Evolutionary conservation across 2,797 vertebrate species (phyloP).

Genomic region (Neoniphon sammara): DNA sequence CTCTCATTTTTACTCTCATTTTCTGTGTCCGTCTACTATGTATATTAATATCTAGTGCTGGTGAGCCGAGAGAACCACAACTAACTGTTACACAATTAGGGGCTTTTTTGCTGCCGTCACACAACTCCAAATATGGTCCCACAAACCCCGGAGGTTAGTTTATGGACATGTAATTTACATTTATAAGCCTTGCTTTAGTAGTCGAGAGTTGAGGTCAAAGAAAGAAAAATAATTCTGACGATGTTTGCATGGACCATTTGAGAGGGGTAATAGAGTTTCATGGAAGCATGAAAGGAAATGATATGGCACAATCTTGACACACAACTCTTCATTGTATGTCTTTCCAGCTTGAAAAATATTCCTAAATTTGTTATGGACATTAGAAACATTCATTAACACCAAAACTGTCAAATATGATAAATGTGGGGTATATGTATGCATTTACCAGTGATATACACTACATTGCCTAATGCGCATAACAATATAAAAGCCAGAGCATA

Average conservation of each 20-base stretch:
- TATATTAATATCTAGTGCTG: slow-evolving; percentile 51
- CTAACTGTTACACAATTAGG: slow-evolving; percentile 65
- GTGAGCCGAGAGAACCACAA: slow-evolving; percentile 33
- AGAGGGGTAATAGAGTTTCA: slow-evolving; percentile 10
- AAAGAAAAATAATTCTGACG: slow-evolving; percentile 56
- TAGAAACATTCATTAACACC: slow-evolving; percentile 3
- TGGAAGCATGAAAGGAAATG: slow-evolving; percentile 26
- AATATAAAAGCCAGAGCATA: no score
- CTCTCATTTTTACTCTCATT: background rate
- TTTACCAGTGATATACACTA: slow-evolving; percentile 19
- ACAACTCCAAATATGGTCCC: slow-evolving; percentile 71
- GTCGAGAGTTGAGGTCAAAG: slow-evolving; percentile 56
- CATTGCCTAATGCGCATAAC: no score
- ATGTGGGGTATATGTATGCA: slow-evolving; percentile 1
- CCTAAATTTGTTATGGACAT: slow-evolving; percentile 2
- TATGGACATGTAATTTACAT: slow-evolving; percentile 81
- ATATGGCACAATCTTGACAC: slow-evolving; percentile 13
- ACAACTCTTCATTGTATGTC: slow-evolving; percentile 3
- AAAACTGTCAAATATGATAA: slow-evolving; percentile 34
- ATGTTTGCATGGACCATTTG: slow-evolving; percentile 39
- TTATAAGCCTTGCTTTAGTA: slow-evolving; percentile 75
- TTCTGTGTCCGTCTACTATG: slow-evolving; percentile 11
- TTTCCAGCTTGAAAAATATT: slow-evolving; percentile 15
- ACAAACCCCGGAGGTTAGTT: slow-evolving; percentile 74
- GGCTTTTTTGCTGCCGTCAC: slow-evolving; percentile 71